A percentile compares a stretch with the other conserved stretches of the same genome.
These are phyloP conservation scores for Bombus turneri DNA, from an alignment of 1,140 invertebrate genomes.

Conservation along the genomic window DNA sequence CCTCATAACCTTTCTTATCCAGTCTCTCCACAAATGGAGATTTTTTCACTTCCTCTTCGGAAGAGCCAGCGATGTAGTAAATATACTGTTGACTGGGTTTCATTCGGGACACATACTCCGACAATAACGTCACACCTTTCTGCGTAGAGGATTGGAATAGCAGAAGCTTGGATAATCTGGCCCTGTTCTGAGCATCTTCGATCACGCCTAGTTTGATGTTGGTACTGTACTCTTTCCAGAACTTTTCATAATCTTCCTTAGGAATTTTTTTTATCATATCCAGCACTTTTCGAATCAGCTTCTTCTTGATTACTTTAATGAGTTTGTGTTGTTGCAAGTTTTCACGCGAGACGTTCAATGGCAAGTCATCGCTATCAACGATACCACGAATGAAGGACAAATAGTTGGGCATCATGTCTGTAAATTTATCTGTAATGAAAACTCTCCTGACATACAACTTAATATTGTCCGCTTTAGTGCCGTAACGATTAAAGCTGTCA, in stretches of 20 bases:
- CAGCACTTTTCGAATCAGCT: slow-evolving; percentile 97
- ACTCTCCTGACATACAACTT: slow-evolving; percentile 98
- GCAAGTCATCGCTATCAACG: slow-evolving; percentile 99
- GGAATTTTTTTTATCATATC: slow-evolving; percentile 99
- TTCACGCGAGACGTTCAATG: slow-evolving; percentile 98
- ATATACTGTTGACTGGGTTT: slow-evolving; percentile 98
- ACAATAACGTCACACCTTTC: slow-evolving; percentile 87
- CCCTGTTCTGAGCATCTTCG: slow-evolving; percentile 98
- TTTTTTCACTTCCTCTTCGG: slow-evolving; percentile 92
- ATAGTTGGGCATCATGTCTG: slow-evolving; percentile 99
- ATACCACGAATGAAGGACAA: slow-evolving; percentile 97
- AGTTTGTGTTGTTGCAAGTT: slow-evolving; percentile 99
- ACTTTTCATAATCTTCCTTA: slow-evolving; percentile 94
- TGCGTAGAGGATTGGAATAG: slow-evolving; percentile 94
- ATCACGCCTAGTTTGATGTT: slow-evolving; percentile 99
- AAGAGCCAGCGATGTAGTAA: slow-evolving; percentile 97
- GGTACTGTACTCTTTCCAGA: slow-evolving; percentile 99
- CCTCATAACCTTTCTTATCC: slow-evolving; percentile 97
- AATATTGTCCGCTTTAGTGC: slow-evolving; percentile 96
- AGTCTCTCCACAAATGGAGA: slow-evolving; percentile 98
- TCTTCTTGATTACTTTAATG: slow-evolving; percentile 99
- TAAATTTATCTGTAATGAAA: slow-evolving; percentile 99
- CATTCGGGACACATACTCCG: slow-evolving; percentile 97
- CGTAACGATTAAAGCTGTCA: slow-evolving; percentile 98
- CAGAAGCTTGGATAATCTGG: slow-evolving; percentile 96